These are phyloP conservation scores for Panzeria rudis DNA, from an alignment of 2,888 invertebrate genomes.

Conservation along the genomic window DNA sequence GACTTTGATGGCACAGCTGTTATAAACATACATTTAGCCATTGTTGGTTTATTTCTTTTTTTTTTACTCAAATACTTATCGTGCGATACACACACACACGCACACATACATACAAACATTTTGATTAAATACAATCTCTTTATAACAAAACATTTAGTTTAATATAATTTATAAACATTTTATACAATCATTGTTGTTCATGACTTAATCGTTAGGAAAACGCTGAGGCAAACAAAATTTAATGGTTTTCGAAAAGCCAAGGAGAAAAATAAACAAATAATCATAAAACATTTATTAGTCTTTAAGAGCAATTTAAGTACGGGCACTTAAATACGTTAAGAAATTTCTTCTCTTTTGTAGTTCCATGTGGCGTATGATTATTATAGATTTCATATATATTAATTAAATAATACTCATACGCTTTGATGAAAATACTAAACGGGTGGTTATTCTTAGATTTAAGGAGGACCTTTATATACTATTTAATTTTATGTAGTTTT, in stretches of 20 bases:
- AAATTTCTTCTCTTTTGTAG: not conserved
- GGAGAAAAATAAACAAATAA: not conserved
- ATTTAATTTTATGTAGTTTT: too few species aligned
- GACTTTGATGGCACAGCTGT: constrained; percentile 7
- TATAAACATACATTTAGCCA: not conserved
- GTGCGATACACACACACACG: not conserved
- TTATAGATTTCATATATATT: not conserved
- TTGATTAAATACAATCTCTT: constrained; percentile 5
- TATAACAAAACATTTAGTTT: constrained; percentile 4
- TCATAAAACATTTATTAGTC: not conserved
- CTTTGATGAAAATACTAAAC: not conserved
- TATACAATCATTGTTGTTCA: not conserved
- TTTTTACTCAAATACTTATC: not conserved
- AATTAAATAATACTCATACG: not conserved
- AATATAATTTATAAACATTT: constrained; percentile 15
- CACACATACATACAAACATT: not conserved
- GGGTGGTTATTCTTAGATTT: not conserved
- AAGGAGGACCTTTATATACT: not conserved
- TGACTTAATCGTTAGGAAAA: not conserved
- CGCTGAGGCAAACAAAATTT: constrained; percentile 13
- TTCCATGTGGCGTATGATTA: constrained; percentile 21
- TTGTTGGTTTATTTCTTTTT: constrained; percentile 4
- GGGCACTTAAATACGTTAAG: not conserved
- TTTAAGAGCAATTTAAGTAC: constrained; percentile 1
- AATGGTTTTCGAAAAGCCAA: not conserved